A percentile compares a stretch with the other conserved stretches of the same genome.
These are phyloP conservation scores for Sebastes kiyomatsui DNA, from an alignment of 2,797 vertebrate genomes.

Conservation along the genomic window DNA sequence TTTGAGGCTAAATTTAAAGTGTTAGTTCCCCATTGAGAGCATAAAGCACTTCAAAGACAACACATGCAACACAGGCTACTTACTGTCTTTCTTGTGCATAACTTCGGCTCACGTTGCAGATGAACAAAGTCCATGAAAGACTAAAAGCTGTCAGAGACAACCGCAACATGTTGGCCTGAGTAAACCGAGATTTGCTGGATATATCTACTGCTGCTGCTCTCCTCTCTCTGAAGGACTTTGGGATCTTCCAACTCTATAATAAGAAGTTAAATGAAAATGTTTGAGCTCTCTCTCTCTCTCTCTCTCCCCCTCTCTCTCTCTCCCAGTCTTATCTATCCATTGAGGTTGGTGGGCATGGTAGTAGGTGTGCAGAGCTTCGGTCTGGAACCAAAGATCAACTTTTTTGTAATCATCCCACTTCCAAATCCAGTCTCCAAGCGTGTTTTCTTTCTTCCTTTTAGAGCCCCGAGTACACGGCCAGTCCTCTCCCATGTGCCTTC, in stretches of 20 bases:
- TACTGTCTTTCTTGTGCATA: conserved; percentile 80
- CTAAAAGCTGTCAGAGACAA: conserved; percentile 67
- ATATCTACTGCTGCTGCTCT: conserved; percentile 15
- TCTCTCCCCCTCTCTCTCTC: background rate
- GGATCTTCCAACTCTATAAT: conserved; percentile 20
- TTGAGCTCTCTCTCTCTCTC: background rate
- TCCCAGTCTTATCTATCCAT: conserved; percentile 63
- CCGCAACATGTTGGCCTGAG: conserved; percentile 67
- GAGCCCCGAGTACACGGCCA: conserved; percentile 69
- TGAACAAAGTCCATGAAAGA: conserved; percentile 77
- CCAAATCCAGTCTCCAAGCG: conserved; percentile 61
- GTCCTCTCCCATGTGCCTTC: conserved; percentile 81
- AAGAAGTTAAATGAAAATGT: conserved; percentile 40
- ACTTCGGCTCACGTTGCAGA: conserved; percentile 71
- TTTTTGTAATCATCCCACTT: conserved; percentile 73
- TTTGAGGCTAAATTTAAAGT: background rate
- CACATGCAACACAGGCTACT: conserved; percentile 66
- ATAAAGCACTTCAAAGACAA: conserved; percentile 13
- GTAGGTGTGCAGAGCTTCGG: conserved; percentile 56
- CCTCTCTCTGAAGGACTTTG: conserved; percentile 21
- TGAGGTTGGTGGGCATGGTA: conserved; percentile 25
- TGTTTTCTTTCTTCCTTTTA: conserved; percentile 41
- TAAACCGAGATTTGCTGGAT: conserved; percentile 19
- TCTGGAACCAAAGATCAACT: conserved; percentile 62
- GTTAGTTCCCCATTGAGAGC: background rate